Conservation (phyloP, 2,797 vertebrate species). For the Lophotriccus pileatus region DNA sequence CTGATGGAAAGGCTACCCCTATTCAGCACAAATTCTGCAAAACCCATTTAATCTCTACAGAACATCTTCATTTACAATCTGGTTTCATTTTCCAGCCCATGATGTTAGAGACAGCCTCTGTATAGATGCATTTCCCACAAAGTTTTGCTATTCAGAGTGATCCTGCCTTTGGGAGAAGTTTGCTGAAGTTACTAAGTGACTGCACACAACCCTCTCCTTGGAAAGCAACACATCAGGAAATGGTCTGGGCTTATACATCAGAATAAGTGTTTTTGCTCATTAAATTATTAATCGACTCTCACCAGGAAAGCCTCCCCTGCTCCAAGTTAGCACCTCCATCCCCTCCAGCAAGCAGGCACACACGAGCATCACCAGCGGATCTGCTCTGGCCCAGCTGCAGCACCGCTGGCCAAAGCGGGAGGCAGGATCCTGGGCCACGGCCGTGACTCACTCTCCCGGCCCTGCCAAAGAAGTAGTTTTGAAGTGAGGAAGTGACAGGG, state of each 20-base stretch:
- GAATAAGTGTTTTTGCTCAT: background rate
- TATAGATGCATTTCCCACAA: fast-evolving
- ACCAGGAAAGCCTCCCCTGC: background rate
- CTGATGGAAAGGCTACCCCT: background rate
- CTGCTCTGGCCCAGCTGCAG: background rate
- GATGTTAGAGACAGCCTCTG: background rate
- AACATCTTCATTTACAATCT: background rate
- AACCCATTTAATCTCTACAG: background rate
- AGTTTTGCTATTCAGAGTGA: background rate
- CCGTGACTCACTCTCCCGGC: slow-evolving; percentile 48
- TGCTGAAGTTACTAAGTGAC: background rate
- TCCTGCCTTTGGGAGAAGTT: background rate
- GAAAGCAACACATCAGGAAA: background rate
- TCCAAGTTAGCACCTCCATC: background rate
- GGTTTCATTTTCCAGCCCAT: background rate
- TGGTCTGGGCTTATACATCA: fast-evolving
- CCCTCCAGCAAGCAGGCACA: background rate
- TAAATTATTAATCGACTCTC: background rate
- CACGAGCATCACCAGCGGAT: background rate
- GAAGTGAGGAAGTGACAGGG: slow-evolving; percentile 36
- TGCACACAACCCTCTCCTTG: background rate
- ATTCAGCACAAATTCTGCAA: background rate
- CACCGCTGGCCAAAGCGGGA: slow-evolving; percentile 16
- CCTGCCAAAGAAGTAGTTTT: slow-evolving; percentile 75
- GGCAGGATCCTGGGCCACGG: background rate